phyloP scores from a whole-genome alignment of 2,797 vertebrate species.

The Protosalanx chinensis region DNA sequence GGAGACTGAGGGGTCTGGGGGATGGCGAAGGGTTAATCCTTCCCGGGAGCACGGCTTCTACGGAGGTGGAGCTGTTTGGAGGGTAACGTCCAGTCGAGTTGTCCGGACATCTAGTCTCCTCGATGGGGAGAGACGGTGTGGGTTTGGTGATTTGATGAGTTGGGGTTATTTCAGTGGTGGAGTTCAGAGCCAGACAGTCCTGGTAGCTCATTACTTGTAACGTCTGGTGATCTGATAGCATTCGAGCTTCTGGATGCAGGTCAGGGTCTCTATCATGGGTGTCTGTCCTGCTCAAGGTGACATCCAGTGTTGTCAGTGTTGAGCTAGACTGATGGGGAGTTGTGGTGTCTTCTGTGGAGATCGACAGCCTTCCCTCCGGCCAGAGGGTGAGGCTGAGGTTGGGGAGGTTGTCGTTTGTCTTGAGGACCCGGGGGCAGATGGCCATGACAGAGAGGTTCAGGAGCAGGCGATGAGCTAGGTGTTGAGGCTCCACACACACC shows the following conservation, averaged over 20 bases:
- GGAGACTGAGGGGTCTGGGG: constrained; percentile 15
- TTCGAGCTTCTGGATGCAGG: neutral
- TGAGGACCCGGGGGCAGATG: constrained; percentile 69
- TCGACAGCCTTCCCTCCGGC: constrained; percentile 4
- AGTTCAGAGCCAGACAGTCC: constrained; percentile 65
- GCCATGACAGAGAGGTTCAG: constrained; percentile 67
- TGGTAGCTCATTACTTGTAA: constrained; percentile 68
- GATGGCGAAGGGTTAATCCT: constrained; percentile 33
- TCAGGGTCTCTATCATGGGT: constrained; percentile 1
- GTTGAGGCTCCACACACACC: constrained; percentile 68
- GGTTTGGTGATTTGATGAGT: constrained; percentile 29
- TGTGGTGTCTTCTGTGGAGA: neutral
- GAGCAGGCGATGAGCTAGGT: constrained; percentile 69
- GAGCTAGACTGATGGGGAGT: neutral
- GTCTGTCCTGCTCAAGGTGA: constrained; percentile 1
- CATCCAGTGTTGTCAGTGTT: constrained; percentile 10
- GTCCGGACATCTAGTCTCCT: constrained; percentile 47
- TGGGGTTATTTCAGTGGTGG: constrained; percentile 39
- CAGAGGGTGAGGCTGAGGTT: constrained; percentile 8
- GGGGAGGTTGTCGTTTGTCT: constrained; percentile 40
- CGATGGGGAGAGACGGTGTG: constrained; percentile 29
- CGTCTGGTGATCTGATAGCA: constrained; percentile 45
- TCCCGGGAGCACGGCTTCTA: constrained; percentile 42
- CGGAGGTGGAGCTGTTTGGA: constrained; percentile 36
- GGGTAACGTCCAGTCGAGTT: constrained; percentile 40